Evolutionary conservation across 2,113 vertebrate species (phyloP).

Genomic region (Odocoileus hemionus): DNA sequence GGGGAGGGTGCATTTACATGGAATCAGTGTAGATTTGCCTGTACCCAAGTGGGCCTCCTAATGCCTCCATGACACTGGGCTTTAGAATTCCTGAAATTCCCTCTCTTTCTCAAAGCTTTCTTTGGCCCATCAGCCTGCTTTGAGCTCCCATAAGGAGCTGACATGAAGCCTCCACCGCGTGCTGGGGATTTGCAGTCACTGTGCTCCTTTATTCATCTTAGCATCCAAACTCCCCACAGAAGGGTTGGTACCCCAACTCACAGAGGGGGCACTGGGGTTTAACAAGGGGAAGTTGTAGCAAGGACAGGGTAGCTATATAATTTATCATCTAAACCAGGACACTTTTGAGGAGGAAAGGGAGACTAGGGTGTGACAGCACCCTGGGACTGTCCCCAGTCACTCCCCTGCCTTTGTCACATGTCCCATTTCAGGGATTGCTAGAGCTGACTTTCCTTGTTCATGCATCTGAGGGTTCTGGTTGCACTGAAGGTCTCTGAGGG

Average conservation of each 20-base stretch:
- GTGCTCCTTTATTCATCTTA: background rate
- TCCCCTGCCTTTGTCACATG: background rate
- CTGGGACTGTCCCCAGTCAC: background rate
- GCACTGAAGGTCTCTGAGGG: background rate
- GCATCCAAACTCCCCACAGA: background rate
- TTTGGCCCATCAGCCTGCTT: background rate
- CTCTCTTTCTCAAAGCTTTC: background rate
- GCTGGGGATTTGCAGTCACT: background rate
- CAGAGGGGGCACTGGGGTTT: background rate
- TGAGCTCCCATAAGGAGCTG: background rate
- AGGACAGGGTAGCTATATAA: background rate
- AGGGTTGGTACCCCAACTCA: background rate
- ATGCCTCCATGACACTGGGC: background rate
- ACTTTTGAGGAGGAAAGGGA: background rate
- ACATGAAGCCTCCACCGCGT: background rate
- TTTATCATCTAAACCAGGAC: background rate
- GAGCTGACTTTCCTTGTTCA: background rate
- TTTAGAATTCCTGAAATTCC: background rate
- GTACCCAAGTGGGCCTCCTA: background rate
- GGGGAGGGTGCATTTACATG: background rate
- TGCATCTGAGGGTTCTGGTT: background rate
- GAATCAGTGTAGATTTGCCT: background rate
- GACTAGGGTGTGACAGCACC: background rate
- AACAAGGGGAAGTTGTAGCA: background rate
- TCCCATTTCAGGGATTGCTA: background rate